Percentiles rank a stretch among this genome's conserved stretches.
Evolutionary conservation across 2,888 invertebrate species (phyloP).

Genomic region (Temnothorax unifasciatus): DNA sequence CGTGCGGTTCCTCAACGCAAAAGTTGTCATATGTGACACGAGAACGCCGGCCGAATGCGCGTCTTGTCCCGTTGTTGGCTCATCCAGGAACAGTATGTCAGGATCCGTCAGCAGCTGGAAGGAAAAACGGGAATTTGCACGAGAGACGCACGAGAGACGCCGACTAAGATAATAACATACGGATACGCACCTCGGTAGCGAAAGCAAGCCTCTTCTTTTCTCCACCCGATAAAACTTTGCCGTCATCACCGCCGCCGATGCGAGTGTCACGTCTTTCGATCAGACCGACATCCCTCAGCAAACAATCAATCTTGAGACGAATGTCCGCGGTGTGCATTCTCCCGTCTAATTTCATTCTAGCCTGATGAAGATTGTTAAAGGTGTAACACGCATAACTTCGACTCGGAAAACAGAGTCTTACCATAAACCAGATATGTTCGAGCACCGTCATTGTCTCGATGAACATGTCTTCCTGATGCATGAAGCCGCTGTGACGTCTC

Average conservation of each 20-base stretch:
- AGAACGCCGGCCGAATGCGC: conserved; percentile 96
- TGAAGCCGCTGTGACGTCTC: conserved; percentile 94
- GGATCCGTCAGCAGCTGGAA: conserved; percentile 95
- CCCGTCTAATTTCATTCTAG: conserved; percentile 92
- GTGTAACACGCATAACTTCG: too few species aligned
- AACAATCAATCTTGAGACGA: conserved; percentile 89
- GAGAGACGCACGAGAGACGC: too few species aligned
- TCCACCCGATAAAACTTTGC: conserved; percentile 96
- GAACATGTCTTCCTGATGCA: conserved; percentile 97
- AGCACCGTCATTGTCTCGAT: conserved; percentile 94
- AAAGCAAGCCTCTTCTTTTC: conserved; percentile 97
- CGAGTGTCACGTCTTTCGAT: conserved; percentile 90
- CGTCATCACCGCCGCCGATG: conserved; percentile 92
- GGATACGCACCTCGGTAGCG: conserved; percentile 92
- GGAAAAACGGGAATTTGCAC: not conserved
- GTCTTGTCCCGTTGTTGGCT: conserved; percentile 97
- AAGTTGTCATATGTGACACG: conserved; percentile 90
- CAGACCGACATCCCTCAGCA: conserved; percentile 91
- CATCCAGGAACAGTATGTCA: conserved; percentile 96
- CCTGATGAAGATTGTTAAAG: conserved; percentile 87
- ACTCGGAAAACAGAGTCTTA: conserved; percentile 75
- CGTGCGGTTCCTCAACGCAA: conserved; percentile 93
- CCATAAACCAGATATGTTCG: conserved; percentile 96
- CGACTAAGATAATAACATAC: too few species aligned
- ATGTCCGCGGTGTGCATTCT: conserved; percentile 89